phyloP scores from a whole-genome alignment of 1,140 invertebrate species.

The Diprion similis region DNA sequence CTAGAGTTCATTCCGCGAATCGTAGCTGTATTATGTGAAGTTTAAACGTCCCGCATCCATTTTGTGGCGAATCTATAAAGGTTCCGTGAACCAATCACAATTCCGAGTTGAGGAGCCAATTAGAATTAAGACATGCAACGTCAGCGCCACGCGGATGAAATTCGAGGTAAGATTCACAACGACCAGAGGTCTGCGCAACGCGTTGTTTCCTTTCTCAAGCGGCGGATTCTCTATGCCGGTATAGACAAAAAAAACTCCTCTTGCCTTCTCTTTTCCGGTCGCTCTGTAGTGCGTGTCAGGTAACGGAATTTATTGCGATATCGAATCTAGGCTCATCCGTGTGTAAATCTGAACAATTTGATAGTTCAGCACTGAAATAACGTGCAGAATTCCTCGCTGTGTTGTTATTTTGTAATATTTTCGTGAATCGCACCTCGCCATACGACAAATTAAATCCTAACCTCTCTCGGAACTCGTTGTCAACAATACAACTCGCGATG shows the following conservation, averaged over 20 bases:
- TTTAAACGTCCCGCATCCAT: no score
- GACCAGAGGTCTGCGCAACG: no score
- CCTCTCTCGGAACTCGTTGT: neutral
- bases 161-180: no score
- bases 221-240: neutral
- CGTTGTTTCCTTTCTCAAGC: no score
- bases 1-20: no score
- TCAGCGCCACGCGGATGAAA: no score
- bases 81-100: no score
- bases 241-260: slow-evolving; percentile 8
- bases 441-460: neutral
- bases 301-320: slow-evolving; percentile 35
- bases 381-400: neutral
- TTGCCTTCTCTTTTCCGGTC: slow-evolving; percentile 41
- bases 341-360: neutral
- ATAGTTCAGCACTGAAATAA: neutral
- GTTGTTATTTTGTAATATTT: neutral
- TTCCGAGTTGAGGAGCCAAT: no score
- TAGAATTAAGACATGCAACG: no score
- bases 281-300: slow-evolving; percentile 40
- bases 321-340: neutral
- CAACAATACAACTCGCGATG: neutral
- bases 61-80: no score
- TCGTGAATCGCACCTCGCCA: neutral
- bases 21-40: no score